phyloP scores from a whole-genome alignment of 2,797 vertebrate species.

The Periophthalmus magnuspinnatus region DNA sequence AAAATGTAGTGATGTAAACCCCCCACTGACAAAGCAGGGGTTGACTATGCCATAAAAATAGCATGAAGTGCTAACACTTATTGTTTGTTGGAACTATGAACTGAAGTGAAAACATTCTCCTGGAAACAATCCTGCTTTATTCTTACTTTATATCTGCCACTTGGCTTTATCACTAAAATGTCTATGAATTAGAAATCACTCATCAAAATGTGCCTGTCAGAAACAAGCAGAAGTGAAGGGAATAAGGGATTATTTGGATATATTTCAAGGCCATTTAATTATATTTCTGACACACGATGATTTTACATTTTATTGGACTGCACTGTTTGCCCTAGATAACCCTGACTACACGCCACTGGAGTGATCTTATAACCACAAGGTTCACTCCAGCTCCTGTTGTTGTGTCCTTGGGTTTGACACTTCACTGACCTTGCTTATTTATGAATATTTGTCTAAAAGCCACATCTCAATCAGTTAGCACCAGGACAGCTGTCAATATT shows the following conservation, averaged over 20 bases:
- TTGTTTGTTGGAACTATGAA: neutral
- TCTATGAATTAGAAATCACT: neutral
- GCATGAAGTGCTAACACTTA: neutral
- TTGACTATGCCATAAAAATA: conserved; percentile 6
- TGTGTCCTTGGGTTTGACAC: too few relatives aligned
- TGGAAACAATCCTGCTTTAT: conserved; percentile 1
- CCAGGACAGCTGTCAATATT: neutral
- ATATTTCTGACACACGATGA: too few relatives aligned
- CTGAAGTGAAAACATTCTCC: conserved; percentile 5
- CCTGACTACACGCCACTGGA: too few relatives aligned
- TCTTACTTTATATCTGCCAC: neutral
- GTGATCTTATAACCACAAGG: too few relatives aligned
- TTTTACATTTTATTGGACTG: too few relatives aligned
- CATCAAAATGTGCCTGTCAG: neutral
- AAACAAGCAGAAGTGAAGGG: neutral
- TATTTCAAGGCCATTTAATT: too few relatives aligned
- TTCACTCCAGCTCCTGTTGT: too few relatives aligned
- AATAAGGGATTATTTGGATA: too few relatives aligned
- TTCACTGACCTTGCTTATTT: too few relatives aligned
- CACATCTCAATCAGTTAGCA: too few relatives aligned
- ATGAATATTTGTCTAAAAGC: too few relatives aligned
- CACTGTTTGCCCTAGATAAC: too few relatives aligned
- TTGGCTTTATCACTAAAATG: neutral
- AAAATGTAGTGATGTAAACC: conserved; percentile 14
- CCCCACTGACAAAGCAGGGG: conserved; percentile 6